phyloP scores from a whole-genome alignment of 64 coral and sea anemone species.

The Pachyseris speciosa region DNA sequence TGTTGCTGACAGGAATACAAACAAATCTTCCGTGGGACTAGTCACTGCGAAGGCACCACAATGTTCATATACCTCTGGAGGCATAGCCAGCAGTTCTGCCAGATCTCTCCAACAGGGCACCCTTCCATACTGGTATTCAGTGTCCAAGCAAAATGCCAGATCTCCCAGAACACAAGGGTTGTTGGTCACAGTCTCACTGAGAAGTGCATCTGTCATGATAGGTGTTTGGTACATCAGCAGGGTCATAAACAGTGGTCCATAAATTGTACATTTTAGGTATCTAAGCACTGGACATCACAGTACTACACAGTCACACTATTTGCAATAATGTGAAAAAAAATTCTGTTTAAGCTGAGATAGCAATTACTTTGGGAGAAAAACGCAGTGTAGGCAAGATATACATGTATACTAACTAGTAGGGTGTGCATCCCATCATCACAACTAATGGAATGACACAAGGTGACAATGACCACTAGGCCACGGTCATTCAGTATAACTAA shows the following conservation, averaged over 20 bases:
- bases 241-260: not conserved
- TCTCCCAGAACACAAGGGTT: conserved; percentile 43
- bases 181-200: conserved; percentile 49
- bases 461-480: no score
- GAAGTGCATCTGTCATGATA: conserved; percentile 60
- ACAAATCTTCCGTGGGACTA: conserved; percentile 87
- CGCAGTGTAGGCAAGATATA: no score
- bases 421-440: no score
- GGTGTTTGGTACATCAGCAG: not conserved
- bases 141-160: conserved; percentile 66
- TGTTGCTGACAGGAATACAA: conserved; percentile 78
- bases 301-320: no score
- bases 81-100: conserved; percentile 73
- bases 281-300: no score
- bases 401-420: no score
- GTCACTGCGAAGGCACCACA: conserved; percentile 61
- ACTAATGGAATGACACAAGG: no score
- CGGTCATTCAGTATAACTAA: no score
- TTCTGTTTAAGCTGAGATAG: no score
- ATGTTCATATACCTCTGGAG: conserved; percentile 48
- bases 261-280: no score
- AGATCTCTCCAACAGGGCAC: conserved; percentile 86
- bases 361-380: no score
- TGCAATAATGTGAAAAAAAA: no score
- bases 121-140: conserved; percentile 80